Evolutionary conservation across 2,888 invertebrate species (phyloP), one percentile per base, ranked within the genome.

Genomic region (Drosophila mimetica): DNA sequence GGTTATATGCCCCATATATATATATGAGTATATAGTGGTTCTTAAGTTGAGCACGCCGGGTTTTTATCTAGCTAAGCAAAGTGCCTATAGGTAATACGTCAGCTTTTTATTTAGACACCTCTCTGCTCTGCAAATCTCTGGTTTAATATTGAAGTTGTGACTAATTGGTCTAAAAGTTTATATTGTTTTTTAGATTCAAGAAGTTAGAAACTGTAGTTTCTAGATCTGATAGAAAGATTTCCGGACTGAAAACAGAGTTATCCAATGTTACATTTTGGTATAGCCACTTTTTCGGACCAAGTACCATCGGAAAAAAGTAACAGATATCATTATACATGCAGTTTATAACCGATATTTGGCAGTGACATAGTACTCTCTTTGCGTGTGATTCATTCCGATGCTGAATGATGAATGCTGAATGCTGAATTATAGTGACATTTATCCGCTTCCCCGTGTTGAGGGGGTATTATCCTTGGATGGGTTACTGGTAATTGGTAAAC

Each of bases 1-100:
- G 64, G 64, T 44, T 64, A 64, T 64, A 42, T 42, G 16, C 28
- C 51, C 57, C 53, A 7, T 13, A 14, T 44, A 20, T 42, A 9
- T 28, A n/a, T n/a, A n/a, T n/a, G 14, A n/a, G 9, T 34, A 44
- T 18, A 42, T 46, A 42, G 25, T 34, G 9, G 18, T 55, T n/a
- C 16, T 34, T 20, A 28, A 34, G 16, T 32, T 59, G 41, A 42
- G 59, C 59, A 59, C 59, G 42, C 42, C 25, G 22, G 9, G 14
- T 13, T 25, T 25, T 42, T 25, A 59, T 59, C 55, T 55, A 4
- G 22, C 11, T 41, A 5, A 25, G 44, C 44, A 5, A 48, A 51
- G 25, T 25, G 16, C 25, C 18, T 20, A 37, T 6, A 3, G 51
- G 11, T 36, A 6, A 51, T 37, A 34, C 25, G 51, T 51, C 55